phyloP scores from a whole-genome alignment of 2,797 vertebrate species.

The Podarcis siculus region DNA sequence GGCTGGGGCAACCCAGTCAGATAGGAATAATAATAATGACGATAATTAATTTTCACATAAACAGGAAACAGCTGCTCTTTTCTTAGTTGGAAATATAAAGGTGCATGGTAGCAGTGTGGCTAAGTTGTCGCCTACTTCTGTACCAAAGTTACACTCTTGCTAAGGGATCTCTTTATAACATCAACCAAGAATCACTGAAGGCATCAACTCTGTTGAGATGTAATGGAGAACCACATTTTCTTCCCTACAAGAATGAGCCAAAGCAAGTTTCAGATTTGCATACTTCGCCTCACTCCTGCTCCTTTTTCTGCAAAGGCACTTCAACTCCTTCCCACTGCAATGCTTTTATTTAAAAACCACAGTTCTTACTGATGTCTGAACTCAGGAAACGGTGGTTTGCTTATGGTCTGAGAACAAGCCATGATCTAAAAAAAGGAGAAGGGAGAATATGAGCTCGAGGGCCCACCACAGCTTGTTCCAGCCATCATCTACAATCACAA shows the following conservation, averaged over 20 bases:
- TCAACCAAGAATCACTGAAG: background rate
- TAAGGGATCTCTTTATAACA: background rate
- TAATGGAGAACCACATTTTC: background rate
- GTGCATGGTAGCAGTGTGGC: too few species aligned
- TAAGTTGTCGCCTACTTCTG: background rate
- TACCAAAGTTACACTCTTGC: background rate
- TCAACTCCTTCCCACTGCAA: too few species aligned
- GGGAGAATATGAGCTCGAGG: background rate
- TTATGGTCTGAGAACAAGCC: background rate
- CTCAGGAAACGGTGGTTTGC: background rate
- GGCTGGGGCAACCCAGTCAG: too few species aligned
- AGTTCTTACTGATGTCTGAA: background rate
- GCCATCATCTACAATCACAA: background rate
- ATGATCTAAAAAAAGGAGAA: background rate
- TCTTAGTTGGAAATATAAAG: background rate
- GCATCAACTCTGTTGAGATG: background rate
- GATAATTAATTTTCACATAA: background rate
- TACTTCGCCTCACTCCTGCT: background rate
- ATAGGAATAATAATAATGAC: too few species aligned
- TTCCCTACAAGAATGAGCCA: background rate
- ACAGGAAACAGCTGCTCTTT: background rate
- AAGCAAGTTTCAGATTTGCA: background rate
- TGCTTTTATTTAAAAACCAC: too few species aligned
- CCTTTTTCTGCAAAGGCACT: background rate
- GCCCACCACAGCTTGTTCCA: background rate